phyloP scores from a whole-genome alignment of 2,797 vertebrate genomes.

The Coreius guichenoti region DNA sequence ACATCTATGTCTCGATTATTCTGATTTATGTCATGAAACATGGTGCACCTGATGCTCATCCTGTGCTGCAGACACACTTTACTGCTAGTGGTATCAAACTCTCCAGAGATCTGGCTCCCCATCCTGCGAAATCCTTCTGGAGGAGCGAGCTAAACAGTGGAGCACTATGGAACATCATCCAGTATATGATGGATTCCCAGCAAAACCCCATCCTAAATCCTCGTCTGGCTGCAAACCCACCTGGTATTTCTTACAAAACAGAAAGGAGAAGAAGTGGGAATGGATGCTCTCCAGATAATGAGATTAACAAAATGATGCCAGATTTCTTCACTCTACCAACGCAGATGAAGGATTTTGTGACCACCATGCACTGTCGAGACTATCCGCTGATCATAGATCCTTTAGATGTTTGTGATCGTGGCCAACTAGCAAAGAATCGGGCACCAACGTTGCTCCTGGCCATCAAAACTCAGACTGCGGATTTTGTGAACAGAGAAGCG shows the following conservation, averaged over 20 bases:
- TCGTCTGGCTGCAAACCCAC: neutral
- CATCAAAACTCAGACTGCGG: conserved; percentile 72
- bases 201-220: conserved; percentile 71
- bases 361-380: conserved; percentile 71
- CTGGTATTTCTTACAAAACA: neutral
- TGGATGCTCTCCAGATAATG: conserved; percentile 39
- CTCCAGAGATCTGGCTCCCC: neutral
- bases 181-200: conserved; percentile 64
- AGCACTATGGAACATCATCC: conserved; percentile 75
- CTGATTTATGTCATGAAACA: conserved; percentile 45
- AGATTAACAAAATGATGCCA: neutral
- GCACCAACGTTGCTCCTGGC: conserved; percentile 74
- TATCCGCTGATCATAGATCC: conserved; percentile 71
- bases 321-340: conserved; percentile 56
- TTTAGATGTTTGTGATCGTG: conserved; percentile 61
- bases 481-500: conserved; percentile 74
- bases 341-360: conserved; percentile 67
- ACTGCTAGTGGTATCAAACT: conserved; percentile 54
- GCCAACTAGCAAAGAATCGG: conserved; percentile 15
- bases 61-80: conserved; percentile 37
- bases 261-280: neutral
- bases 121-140: conserved; percentile 72
- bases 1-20: conserved; percentile 26
- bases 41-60: neutral
- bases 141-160: neutral